phyloP scores from a whole-genome alignment of 1,140 invertebrate genomes.

The Chelonus insularis region DNA sequence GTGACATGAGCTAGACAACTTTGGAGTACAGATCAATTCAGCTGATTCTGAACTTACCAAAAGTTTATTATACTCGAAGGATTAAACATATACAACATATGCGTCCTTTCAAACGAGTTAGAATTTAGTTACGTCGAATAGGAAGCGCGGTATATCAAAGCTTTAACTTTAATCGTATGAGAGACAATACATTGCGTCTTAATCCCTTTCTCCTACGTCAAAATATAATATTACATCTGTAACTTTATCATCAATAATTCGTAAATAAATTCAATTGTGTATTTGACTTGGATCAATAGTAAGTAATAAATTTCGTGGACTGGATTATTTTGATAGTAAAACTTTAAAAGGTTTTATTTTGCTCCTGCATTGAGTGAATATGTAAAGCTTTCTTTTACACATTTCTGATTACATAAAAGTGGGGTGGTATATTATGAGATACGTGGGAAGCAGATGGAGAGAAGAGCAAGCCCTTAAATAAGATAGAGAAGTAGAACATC shows the following conservation, averaged over 20 bases:
- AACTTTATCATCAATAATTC: no score
- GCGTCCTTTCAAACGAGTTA: conserved; percentile 45
- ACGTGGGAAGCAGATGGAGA: not conserved
- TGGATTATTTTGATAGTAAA: not conserved
- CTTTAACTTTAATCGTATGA: conserved; percentile 19
- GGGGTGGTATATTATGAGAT: not conserved
- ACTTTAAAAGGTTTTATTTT: not conserved
- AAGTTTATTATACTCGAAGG: not conserved
- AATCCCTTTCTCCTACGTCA: not conserved
- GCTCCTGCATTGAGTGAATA: not conserved
- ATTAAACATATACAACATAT: conserved; percentile 1
- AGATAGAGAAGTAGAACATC: not conserved
- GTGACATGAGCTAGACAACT: no score
- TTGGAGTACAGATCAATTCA: no score
- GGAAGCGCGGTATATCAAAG: conserved; percentile 23
- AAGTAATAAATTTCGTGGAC: no score
- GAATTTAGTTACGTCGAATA: conserved; percentile 44
- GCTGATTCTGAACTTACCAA: not conserved
- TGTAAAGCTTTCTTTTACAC: conserved; percentile 38
- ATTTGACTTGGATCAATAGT: not conserved
- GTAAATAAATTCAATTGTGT: not conserved
- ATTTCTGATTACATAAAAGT: not conserved
- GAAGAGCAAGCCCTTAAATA: not conserved
- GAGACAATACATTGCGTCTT: conserved; percentile 13
- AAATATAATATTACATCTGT: not conserved